phyloP scores from a whole-genome alignment of 2,888 invertebrate species.

The Microctonus aethiopoides region DNA sequence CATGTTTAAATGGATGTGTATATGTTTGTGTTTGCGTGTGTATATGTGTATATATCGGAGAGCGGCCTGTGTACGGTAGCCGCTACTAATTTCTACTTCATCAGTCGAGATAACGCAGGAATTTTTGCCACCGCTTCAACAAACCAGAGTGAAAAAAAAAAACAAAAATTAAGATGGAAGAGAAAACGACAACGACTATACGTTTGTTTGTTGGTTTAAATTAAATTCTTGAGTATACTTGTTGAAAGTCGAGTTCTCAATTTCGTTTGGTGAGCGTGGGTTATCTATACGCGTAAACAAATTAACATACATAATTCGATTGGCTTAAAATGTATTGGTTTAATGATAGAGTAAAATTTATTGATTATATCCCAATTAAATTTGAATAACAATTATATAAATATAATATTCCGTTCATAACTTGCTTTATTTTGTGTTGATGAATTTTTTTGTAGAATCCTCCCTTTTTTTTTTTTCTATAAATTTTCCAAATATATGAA shows the following conservation, averaged over 20 bases:
- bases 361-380: no score
- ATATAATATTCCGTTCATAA: no score
- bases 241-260: background rate
- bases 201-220: background rate
- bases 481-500: no score
- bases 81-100: conserved; percentile 68
- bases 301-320: conserved; percentile 7
- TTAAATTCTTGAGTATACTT: background rate
- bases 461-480: no score
- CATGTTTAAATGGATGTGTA: conserved; percentile 33
- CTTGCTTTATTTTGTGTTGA: no score
- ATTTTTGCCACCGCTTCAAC: conserved; percentile 54
- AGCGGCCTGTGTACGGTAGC: conserved; percentile 63
- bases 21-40: conserved; percentile 37
- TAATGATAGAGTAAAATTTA: no score
- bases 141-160: conserved; percentile 12
- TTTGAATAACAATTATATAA: no score
- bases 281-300: background rate
- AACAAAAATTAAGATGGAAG: no score
- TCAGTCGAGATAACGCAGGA: conserved; percentile 65
- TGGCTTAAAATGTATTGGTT: background rate
- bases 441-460: no score
- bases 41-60: conserved; percentile 44
- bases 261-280: background rate
- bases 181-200: background rate